phyloP scores from a whole-genome alignment of 2,797 vertebrate genomes.

The Anas flavirostris region DNA sequence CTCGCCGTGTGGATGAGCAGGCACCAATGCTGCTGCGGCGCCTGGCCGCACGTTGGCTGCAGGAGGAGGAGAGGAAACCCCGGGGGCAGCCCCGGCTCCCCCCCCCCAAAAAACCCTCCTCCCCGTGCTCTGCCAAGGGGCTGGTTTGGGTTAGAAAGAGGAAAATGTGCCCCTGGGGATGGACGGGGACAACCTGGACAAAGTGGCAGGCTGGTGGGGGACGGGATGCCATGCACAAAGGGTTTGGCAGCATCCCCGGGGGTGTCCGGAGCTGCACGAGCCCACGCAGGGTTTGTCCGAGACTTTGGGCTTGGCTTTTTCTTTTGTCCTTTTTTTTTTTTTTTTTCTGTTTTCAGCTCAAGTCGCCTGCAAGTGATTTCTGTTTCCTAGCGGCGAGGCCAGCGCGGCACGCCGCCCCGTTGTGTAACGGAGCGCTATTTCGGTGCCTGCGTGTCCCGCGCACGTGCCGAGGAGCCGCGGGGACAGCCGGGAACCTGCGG shows the following conservation, averaged over 20 bases:
- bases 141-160: neutral
- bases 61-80: neutral
- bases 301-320: neutral
- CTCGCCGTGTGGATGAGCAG: neutral
- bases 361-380: neutral
- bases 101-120: neutral
- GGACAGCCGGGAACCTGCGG: neutral
- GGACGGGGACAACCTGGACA: accelerated
- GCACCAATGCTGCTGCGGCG: neutral
- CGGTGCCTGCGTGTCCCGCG: neutral
- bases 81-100: neutral
- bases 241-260: accelerated
- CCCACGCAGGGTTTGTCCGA: accelerated
- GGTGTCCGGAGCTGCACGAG: accelerated
- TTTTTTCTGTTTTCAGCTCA: neutral
- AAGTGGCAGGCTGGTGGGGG: accelerated
- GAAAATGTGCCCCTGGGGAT: accelerated
- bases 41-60: neutral
- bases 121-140: neutral
- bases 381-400: neutral
- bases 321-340: neutral
- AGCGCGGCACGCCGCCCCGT: neutral
- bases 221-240: accelerated
- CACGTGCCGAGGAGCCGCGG: neutral
- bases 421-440: neutral